These are phyloP conservation scores for Tretioscincus oriximinensis DNA, from an alignment of 2,113 vertebrate genomes.

Conservation along the genomic window DNA sequence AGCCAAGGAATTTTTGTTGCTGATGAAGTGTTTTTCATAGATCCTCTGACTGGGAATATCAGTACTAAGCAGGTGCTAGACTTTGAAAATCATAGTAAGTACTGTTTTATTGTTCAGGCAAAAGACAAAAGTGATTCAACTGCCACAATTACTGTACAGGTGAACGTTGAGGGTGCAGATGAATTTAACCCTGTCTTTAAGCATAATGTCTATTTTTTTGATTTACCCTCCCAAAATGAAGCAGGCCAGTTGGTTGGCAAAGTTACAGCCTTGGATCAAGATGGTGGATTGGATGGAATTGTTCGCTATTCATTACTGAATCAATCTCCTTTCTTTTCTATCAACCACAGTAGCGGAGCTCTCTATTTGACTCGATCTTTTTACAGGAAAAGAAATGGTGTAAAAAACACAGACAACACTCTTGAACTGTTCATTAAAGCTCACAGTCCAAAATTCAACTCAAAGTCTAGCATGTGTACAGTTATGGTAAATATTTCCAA, in stretches of 20 bases:
- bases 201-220: slow-evolving; percentile 84
- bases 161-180: slow-evolving; percentile 84
- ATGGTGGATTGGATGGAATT: slow-evolving; percentile 84
- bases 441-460: slow-evolving; percentile 80
- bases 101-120: slow-evolving; percentile 86
- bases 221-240: slow-evolving; percentile 72
- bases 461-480: slow-evolving; percentile 78
- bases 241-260: slow-evolving; percentile 78
- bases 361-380: slow-evolving; percentile 78
- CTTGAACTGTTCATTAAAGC: slow-evolving; percentile 82
- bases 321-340: slow-evolving; percentile 78
- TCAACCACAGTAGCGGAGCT: slow-evolving; percentile 83
- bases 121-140: slow-evolving; percentile 82
- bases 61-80: slow-evolving; percentile 83
- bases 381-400: slow-evolving; percentile 64
- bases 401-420: slow-evolving; percentile 52
- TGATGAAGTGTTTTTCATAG: slow-evolving; percentile 83
- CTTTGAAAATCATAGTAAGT: slow-evolving; percentile 80
- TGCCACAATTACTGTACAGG: slow-evolving; percentile 77
- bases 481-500: slow-evolving; percentile 83
- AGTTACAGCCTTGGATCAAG: slow-evolving; percentile 85
- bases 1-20: slow-evolving; percentile 66
- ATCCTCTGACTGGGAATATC: slow-evolving; percentile 86
- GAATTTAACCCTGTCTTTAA: slow-evolving; percentile 91
- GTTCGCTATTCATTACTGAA: slow-evolving; percentile 81